Percentiles rank a stretch among this genome's conserved stretches.
Conservation (phyloP, 2,797 vertebrate genomes). For the Nannoperca australis region DNA sequence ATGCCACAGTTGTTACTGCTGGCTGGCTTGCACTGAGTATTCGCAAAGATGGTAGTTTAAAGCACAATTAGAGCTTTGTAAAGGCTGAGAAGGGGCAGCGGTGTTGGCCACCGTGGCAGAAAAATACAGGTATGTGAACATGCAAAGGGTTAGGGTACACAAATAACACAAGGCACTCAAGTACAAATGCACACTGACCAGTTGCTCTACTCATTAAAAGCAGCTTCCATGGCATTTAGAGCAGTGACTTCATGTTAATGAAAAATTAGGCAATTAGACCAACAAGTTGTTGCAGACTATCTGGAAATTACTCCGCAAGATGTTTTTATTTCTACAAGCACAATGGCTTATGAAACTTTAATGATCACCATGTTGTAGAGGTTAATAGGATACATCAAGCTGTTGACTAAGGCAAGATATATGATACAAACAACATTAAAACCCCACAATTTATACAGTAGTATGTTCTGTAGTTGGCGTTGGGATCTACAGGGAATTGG, state of each 20-base stretch:
- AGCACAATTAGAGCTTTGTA: slow-evolving; percentile 43
- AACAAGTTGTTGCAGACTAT: slow-evolving; percentile 41
- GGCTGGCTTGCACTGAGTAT: slow-evolving; percentile 19
- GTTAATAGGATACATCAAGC: slow-evolving; percentile 19
- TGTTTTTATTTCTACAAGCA: slow-evolving; percentile 13
- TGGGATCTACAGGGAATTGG: slow-evolving; percentile 9
- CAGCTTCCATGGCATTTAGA: slow-evolving; percentile 47
- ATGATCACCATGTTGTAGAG: slow-evolving; percentile 31
- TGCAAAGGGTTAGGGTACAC: not conserved
- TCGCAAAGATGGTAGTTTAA: slow-evolving; percentile 41
- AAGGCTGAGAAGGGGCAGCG: slow-evolving; percentile 2
- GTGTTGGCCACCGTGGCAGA: not conserved
- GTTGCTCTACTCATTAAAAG: slow-evolving; percentile 39
- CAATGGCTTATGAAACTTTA: slow-evolving; percentile 42
- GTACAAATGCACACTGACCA: not conserved
- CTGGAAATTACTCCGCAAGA: slow-evolving; percentile 18
- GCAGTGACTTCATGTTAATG: slow-evolving; percentile 38
- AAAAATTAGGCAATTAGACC: slow-evolving; percentile 49
- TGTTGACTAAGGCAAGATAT: slow-evolving; percentile 9
- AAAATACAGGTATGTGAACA: not conserved
- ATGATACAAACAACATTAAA: slow-evolving; percentile 8
- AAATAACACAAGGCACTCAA: not conserved
- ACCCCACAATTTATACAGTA: not conserved
- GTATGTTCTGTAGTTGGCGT: slow-evolving; percentile 1
- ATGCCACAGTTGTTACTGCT: slow-evolving; percentile 44